Base-by-base conservation (phyloP, 1,140 invertebrate species). In the Sarcophaga peregrina region DNA sequence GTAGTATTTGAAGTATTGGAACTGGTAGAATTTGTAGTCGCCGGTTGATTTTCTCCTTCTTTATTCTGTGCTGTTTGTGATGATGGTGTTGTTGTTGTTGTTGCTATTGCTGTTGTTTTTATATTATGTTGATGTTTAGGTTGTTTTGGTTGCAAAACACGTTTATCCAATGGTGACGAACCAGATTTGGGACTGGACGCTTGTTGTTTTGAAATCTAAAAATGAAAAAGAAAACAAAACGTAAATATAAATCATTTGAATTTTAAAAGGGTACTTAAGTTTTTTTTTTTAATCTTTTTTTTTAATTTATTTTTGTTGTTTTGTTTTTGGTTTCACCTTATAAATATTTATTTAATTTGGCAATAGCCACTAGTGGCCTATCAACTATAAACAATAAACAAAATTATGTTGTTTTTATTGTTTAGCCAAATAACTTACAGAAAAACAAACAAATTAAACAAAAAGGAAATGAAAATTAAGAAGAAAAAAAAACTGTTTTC, bases 101-200 rank as follows among this genome's bases (percentile, higher is more conserved):
- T 37, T 76, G 73, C 73, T 74, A 20, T 47, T 25, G 76, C 25
- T 80, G 82, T 58, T 85, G 46, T 46, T 86, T 84, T 1, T 37
- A 2, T 37, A 2, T 1, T 52, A 13, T 9, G 50, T 25, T 85
- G 85, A 80, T 87, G 86, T 52, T 86, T 85, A 75, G 88, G 90
- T 85, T 91, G 86, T 85, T 91, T 91, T 73, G 91, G 89, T 85
- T 91, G 91, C 83, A 91, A 86, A 78, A 91, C 89, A 83, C 91
- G 87, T 86, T 91, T 92, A 83, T 91, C 91, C 25, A 87, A 87
- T 85, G 88, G 90, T 75, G 87, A 87, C 48, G 86, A 86, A 84
- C 85, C 84, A 83, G 87, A 85, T 86, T 89, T 89, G 37, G 87
- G 87, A 75, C 87, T 88, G 73, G 85, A 85, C 37, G 83, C 74